These are phyloP conservation scores for Scaptodrosophila lebanonensis DNA, from an alignment of 1,140 invertebrate genomes.

Conservation along the genomic window DNA sequence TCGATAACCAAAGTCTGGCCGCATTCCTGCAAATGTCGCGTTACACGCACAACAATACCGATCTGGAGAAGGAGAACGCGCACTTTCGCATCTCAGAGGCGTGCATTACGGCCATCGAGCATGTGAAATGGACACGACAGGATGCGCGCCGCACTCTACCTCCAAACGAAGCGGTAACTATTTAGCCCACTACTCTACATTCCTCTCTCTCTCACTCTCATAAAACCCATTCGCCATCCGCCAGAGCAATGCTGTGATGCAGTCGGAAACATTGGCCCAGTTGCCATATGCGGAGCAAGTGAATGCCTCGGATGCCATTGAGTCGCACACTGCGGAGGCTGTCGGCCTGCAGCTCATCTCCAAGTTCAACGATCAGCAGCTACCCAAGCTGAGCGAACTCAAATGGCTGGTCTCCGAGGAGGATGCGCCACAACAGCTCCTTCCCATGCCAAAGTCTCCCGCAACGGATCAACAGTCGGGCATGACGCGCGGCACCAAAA, in stretches of 20 bases:
- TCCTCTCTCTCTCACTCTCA: no score
- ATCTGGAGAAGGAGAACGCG: constrained; percentile 90
- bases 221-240: no score
- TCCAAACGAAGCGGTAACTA: constrained; percentile 12
- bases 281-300: constrained; percentile 40
- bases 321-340: constrained; percentile 83
- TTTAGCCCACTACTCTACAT: no score
- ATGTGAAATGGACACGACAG: constrained; percentile 78
- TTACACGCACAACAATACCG: constrained; percentile 84
- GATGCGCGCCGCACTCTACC: constrained; percentile 7
- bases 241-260: neutral
- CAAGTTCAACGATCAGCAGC: constrained; percentile 86
- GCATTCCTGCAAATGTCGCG: constrained; percentile 86
- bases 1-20: constrained; percentile 85
- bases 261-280: neutral
- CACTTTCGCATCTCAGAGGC: constrained; percentile 92
- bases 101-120: constrained; percentile 89
- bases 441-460: constrained; percentile 84
- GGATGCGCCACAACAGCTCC: constrained; percentile 86
- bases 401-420: constrained; percentile 89
- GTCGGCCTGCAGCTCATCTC: constrained; percentile 88
- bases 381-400: constrained; percentile 87
- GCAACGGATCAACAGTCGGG: constrained; percentile 46
- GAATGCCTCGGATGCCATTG: constrained; percentile 20
- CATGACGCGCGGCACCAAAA: constrained; percentile 82